Base-by-base conservation (phyloP, 2,797 vertebrate genomes). In the Epinephelus coioides region DNA sequence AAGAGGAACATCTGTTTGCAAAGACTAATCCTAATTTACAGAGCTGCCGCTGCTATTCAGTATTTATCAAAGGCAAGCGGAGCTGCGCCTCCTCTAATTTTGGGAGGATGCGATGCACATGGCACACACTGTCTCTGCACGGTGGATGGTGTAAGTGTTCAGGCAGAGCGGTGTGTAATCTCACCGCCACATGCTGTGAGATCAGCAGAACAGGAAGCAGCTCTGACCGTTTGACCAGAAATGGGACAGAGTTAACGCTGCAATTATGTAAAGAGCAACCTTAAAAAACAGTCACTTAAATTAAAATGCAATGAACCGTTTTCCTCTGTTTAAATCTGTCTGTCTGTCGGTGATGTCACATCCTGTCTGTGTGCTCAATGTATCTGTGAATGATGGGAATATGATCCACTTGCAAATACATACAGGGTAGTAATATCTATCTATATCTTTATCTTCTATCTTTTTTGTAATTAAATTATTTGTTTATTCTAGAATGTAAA, bases 1-100 rank as follows among this genome's bases (percentile, higher is more conserved):
- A 77, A 92, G 79, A 86, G 79, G 85, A 95, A 94, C 93, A 94
- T 90, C 94, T 95, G 94, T 89, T 93, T 88, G 82, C 89, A 83
- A 83, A 91, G 86, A 88, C 84, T 86, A 90, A 83, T 91, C 79
- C 88, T 84, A 91, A 92, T 94, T 94, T 92, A 91, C 85, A 86
- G 78, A 76, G 77, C 83, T 76, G 85, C 80, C 59, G 60, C 61
- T 64, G 72, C 78, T 87, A 69, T 89, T 85, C 87, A 86, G 78
- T 79, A 63, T 84, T 83, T 78, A 79, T 88, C 72, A 91, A 89
- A 86, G 78, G 67, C 73, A 65, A 84, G 64, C 30, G 25, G 78
- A 85, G 85, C 83, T 65, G 78, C 40, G 76, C 70, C 71, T 73
- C 65, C 44, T 88, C 62, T 86, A 63, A 81, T 86, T 86, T 85